Conservation (phyloP, 2,888 invertebrate species). For the Cosmia pyralina region DNA sequence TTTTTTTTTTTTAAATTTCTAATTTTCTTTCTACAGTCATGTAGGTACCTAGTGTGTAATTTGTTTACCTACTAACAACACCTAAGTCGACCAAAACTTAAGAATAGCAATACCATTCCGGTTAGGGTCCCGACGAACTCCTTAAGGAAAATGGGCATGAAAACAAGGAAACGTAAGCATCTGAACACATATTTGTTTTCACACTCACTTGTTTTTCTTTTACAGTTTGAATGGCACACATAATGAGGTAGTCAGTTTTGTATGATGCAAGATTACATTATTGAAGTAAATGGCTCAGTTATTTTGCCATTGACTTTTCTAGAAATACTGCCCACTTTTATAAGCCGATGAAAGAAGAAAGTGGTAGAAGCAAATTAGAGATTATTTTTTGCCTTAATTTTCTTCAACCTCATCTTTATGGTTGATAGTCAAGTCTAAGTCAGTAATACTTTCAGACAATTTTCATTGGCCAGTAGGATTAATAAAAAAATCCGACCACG, state of each 20-base stretch:
- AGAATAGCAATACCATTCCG: background rate
- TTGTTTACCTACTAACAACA: background rate
- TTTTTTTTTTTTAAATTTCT: background rate
- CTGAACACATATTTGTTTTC: constrained; percentile 56
- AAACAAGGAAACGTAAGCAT: constrained; percentile 49
- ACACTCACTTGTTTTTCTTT: constrained; percentile 55
- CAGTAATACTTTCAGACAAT: background rate
- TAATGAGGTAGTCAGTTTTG: constrained; percentile 10
- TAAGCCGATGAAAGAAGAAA: background rate
- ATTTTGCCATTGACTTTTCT: background rate
- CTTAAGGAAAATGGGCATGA: constrained; percentile 47
- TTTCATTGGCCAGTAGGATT: background rate
- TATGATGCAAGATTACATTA: background rate
- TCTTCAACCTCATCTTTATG: background rate
- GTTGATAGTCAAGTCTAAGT: background rate
- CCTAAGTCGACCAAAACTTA: constrained; percentile 3
- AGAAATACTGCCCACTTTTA: background rate
- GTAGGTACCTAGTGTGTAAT: background rate
- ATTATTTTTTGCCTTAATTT: background rate
- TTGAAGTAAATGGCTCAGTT: background rate
- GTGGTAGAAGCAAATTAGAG: background rate
- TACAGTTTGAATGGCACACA: constrained; percentile 23
- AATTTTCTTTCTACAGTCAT: background rate
- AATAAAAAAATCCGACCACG: background rate
- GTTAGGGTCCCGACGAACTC: constrained; percentile 3